Evolutionary conservation across 2,113 vertebrate species (phyloP).

Genomic region (Solea solea): DNA sequence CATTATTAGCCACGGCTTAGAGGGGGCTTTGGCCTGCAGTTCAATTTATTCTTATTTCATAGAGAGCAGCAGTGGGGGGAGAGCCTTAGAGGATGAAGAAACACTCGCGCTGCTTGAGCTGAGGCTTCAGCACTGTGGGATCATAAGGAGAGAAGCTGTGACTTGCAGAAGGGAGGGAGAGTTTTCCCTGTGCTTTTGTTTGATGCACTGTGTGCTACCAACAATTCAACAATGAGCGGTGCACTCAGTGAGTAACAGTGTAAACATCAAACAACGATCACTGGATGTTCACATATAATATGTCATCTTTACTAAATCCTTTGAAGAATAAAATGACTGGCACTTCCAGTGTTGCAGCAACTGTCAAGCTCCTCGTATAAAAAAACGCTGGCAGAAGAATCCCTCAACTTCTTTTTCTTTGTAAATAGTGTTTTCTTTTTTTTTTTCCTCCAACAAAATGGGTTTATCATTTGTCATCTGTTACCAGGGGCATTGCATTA

Average conservation of each 20-base stretch:
- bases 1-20: constrained; percentile 39
- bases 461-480: no score
- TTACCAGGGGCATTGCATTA: no score
- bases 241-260: constrained; percentile 10
- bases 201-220: background rate
- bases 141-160: constrained; percentile 36
- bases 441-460: no score
- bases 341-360: no score
- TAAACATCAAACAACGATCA: constrained; percentile 3
- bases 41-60: constrained; percentile 67
- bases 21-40: constrained; percentile 40
- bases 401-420: no score
- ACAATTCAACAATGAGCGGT: background rate
- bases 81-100: constrained; percentile 36
- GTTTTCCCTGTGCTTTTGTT: constrained; percentile 24
- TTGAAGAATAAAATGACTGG: no score
- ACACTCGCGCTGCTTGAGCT: constrained; percentile 38
- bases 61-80: constrained; percentile 28
- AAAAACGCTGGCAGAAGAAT: no score
- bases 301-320: no score
- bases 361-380: no score
- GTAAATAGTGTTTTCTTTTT: no score
- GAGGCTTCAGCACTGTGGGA: constrained; percentile 27
- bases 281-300: background rate
- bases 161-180: constrained; percentile 11